Evolutionary conservation across 2,797 vertebrate species (phyloP).

Genomic region (Coccyzus lansbergi): DNA sequence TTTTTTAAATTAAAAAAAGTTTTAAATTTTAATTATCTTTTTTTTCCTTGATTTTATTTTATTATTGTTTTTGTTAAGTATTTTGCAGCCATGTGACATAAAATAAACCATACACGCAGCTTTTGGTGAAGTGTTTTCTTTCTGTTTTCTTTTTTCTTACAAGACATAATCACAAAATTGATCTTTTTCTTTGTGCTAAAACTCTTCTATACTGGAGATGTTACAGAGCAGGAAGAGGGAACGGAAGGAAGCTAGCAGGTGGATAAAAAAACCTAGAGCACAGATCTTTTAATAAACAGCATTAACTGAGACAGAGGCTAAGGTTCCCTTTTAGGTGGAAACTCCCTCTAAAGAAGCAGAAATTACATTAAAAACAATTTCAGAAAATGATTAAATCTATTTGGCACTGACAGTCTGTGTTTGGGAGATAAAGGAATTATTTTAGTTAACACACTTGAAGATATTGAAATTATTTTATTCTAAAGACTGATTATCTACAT

Average conservation of each 20-base stretch:
- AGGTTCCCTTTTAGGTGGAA: background rate
- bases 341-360: background rate
- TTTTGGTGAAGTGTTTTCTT: background rate
- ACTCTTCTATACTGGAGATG: background rate
- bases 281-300: fast-evolving
- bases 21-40: background rate
- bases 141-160: background rate
- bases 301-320: background rate
- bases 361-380: background rate
- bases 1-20: background rate
- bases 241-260: background rate
- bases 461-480: background rate
- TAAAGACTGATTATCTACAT: background rate
- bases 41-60: background rate
- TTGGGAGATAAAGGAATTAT: background rate
- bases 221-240: background rate
- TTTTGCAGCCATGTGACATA: background rate
- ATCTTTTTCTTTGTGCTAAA: background rate
- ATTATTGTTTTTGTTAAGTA: background rate
- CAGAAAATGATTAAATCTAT: background rate
- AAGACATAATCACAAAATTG: background rate
- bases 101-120: background rate
- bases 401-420: background rate
- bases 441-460: background rate
- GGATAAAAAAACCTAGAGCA: background rate